Evolutionary conservation across 2,888 invertebrate species (phyloP).

Genomic region (Drosophila demipolita): DNA sequence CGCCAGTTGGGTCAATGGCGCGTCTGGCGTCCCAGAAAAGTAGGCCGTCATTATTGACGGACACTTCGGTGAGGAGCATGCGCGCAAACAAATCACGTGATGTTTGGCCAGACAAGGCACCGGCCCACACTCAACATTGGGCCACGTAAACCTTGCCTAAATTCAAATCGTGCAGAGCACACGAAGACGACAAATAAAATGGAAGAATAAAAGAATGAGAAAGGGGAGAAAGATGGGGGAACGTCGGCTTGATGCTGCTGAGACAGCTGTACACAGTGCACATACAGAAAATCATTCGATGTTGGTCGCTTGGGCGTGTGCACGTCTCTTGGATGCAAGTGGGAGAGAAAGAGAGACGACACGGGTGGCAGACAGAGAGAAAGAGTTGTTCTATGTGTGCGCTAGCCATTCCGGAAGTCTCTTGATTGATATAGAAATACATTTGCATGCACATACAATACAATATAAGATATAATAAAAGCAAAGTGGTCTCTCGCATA

Average conservation of each 20-base stretch:
- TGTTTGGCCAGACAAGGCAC: slow-evolving; percentile 47
- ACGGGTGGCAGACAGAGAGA: slow-evolving; percentile 1
- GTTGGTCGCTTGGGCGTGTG: slow-evolving; percentile 59
- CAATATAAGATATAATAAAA: neutral
- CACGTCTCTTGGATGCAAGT: slow-evolving; percentile 19
- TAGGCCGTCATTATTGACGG: slow-evolving; percentile 9
- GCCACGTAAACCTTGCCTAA: slow-evolving; percentile 53
- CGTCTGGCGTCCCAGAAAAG: slow-evolving; percentile 11
- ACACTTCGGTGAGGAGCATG: slow-evolving; percentile 50
- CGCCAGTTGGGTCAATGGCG: slow-evolving; percentile 54
- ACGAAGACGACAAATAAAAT: neutral
- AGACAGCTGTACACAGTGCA: slow-evolving; percentile 31
- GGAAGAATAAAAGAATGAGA: neutral
- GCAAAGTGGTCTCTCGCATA: neutral
- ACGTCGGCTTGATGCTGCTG: slow-evolving; percentile 2
- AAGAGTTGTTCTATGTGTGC: slow-evolving; percentile 8
- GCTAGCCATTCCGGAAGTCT: slow-evolving; percentile 55
- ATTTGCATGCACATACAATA: neutral
- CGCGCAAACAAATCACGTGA: slow-evolving; percentile 72
- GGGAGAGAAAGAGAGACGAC: neutral
- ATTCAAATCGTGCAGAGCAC: slow-evolving; percentile 22
- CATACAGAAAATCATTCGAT: slow-evolving; percentile 64
- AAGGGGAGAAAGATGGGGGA: neutral
- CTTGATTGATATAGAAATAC: slow-evolving; percentile 40
- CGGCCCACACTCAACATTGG: slow-evolving; percentile 42